Conservation (phyloP, 53 echinoderm and acorn worm genomes). For the Crossaster papposus region DNA sequence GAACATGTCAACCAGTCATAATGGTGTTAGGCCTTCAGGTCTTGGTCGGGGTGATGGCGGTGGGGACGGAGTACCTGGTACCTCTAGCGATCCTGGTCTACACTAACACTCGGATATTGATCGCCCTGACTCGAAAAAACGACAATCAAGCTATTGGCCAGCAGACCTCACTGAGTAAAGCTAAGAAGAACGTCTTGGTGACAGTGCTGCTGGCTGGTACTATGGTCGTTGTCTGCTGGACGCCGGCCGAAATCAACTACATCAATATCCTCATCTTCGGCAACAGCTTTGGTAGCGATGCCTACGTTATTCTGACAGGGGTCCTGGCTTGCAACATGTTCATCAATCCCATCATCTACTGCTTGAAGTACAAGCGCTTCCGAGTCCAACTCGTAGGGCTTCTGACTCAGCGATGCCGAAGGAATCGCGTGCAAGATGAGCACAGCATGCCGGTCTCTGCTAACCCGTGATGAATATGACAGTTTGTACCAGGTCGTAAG, state of each 20-base stretch:
- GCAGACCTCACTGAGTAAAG: neutral
- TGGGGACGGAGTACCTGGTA: neutral
- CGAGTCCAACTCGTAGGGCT: slow-evolving; percentile 21
- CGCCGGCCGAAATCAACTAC: slow-evolving; percentile 24
- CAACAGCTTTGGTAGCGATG: neutral
- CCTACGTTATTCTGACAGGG: neutral
- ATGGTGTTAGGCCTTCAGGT: neutral
- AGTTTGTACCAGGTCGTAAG: neutral
- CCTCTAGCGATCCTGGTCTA: slow-evolving; percentile 16
- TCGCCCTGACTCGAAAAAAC: neutral
- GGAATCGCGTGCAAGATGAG: slow-evolving; percentile 12
- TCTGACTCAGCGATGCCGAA: neutral
- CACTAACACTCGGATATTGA: neutral
- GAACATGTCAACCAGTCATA: neutral
- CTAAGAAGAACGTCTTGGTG: slow-evolving; percentile 27
- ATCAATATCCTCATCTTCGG: neutral
- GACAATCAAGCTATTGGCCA: neutral
- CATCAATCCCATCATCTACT: slow-evolving; percentile 43
- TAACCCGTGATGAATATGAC: neutral
- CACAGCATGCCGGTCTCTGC: neutral
- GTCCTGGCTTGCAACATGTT: slow-evolving; percentile 41
- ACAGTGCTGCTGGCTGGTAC: slow-evolving; percentile 3
- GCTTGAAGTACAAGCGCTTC: slow-evolving; percentile 25
- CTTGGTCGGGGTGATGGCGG: neutral
- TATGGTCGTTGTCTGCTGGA: slow-evolving; percentile 42